A percentile compares a stretch with the other conserved stretches of the same genome.
phyloP scores from a whole-genome alignment of 35 echinoderm and acorn worm genomes.

The Diadema setosum region DNA sequence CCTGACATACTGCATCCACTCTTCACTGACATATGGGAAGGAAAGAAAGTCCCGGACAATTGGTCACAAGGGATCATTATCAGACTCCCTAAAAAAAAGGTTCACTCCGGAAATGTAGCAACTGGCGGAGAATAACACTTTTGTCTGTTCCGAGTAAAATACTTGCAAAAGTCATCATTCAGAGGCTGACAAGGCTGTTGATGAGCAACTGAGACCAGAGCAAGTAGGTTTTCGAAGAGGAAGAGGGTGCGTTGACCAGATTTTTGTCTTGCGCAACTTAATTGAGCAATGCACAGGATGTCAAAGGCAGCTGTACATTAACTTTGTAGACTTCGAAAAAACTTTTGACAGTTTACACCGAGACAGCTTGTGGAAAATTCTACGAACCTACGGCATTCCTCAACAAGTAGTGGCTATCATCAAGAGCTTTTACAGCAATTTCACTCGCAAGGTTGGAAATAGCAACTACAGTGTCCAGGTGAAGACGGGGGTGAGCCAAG shows the following conservation, averaged over 20 bases:
- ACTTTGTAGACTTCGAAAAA: background rate
- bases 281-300: background rate
- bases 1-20: too few relatives aligned
- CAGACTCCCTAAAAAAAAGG: slow-evolving; percentile 27
- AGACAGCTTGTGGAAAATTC: background rate
- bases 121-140: slow-evolving; percentile 2
- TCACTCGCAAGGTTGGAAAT: background rate
- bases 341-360: background rate
- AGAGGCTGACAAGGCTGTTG: background rate
- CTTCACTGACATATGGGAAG: too few relatives aligned
- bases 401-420: background rate
- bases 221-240: slow-evolving; percentile 20
- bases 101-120: background rate
- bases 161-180: background rate
- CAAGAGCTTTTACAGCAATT: background rate
- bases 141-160: slow-evolving; percentile 12
- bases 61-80: background rate
- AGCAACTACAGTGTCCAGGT: background rate
- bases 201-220: background rate
- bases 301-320: background rate
- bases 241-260: background rate
- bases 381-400: background rate
- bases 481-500: slow-evolving; percentile 32
- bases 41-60: too few relatives aligned
- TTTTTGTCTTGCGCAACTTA: background rate